Percentiles rank a stretch among this genome's conserved stretches.
Conservation (phyloP, 2,888 invertebrate genomes). For the Thysanoteuthis rhombus region DNA sequence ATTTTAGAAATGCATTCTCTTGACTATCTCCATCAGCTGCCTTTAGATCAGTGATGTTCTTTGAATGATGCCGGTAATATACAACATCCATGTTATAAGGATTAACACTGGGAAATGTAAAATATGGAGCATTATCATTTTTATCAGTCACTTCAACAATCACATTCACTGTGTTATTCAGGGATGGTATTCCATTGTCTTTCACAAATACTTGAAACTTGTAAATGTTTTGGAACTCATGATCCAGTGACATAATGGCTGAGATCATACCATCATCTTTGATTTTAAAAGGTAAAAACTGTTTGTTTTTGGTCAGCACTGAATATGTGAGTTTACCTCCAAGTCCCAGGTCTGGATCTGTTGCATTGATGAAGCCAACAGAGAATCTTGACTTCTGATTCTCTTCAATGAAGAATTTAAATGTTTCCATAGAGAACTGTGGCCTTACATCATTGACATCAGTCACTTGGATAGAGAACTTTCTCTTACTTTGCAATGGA, state of each 20-base stretch:
- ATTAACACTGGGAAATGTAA: not conserved
- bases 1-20: constrained; percentile 12
- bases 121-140: not conserved
- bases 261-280: not conserved
- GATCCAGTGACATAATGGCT: not conserved
- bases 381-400: not conserved
- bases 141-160: constrained; percentile 12
- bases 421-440: not conserved
- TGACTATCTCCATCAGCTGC: constrained; percentile 12
- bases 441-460: constrained; percentile 12
- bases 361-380: not conserved
- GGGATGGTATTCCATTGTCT: not conserved
- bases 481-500: not conserved
- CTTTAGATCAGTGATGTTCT: not conserved
- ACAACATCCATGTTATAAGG: not conserved
- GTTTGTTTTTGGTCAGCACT: not conserved
- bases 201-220: constrained; percentile 12
- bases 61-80: not conserved
- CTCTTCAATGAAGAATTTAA: not conserved
- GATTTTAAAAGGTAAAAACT: not conserved
- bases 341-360: not conserved
- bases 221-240: not conserved
- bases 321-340: not conserved
- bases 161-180: not conserved
- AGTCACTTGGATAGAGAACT: not conserved